phyloP scores from a whole-genome alignment of 2,888 invertebrate species.

The Thecocarcelia acutangulata region DNA sequence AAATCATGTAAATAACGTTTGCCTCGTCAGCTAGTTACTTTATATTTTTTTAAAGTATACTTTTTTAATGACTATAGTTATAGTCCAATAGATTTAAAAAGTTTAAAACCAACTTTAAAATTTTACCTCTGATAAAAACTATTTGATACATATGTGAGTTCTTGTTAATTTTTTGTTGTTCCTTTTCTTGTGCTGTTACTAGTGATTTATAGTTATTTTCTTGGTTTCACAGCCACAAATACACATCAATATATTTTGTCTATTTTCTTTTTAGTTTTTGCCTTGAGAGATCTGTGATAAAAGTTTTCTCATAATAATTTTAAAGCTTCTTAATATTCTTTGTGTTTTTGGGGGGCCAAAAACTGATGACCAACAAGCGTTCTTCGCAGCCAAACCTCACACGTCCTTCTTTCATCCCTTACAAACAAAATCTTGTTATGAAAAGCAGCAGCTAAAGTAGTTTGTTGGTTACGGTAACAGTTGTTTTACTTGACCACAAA shows the following conservation, averaged over 20 bases:
- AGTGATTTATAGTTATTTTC: too few species aligned
- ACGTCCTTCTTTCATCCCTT: conserved; percentile 29
- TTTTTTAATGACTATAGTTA: too few species aligned
- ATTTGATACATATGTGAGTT: conserved; percentile 47
- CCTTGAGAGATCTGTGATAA: conserved; percentile 1
- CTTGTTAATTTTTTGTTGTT: conserved; percentile 2
- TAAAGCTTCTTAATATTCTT: conserved; percentile 59
- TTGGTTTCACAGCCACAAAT: not conserved
- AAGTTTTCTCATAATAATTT: conserved; percentile 58
- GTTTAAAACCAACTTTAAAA: too few species aligned
- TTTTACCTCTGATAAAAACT: not conserved
- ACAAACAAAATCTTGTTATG: not conserved
- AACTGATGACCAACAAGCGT: conserved; percentile 44
- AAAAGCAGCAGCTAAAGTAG: conserved; percentile 21
- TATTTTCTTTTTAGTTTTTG: conserved; percentile 11
- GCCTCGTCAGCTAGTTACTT: too few species aligned
- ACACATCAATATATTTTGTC: conserved; percentile 5
- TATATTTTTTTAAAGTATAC: too few species aligned
- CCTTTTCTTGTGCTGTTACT: not conserved
- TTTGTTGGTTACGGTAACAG: conserved; percentile 58
- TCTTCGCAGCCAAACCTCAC: not conserved
- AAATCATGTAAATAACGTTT: too few species aligned
- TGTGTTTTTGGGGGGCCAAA: conserved; percentile 16
- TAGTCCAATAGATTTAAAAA: too few species aligned
- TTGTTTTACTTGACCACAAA: conserved; percentile 64